Base-by-base conservation (phyloP, 2,888 invertebrate genomes). In the Silvanus unidentatus region DNA sequence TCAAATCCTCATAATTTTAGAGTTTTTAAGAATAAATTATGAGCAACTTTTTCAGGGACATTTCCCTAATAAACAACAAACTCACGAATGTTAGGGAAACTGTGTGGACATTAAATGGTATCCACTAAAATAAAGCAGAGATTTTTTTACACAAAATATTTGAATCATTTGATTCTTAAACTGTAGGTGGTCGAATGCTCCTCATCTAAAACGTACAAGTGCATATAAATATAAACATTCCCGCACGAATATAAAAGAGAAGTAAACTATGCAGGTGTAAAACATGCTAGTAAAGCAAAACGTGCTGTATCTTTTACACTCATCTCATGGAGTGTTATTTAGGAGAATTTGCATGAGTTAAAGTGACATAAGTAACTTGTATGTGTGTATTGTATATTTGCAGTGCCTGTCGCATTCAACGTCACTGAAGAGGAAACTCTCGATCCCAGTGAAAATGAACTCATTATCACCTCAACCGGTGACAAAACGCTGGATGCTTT, bases 401-500 rank as follows among this genome's bases (percentile, higher is more conserved):
- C 59, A 72, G 71, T 64, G 51, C 65, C 71, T 14, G 64, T 68
- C 48, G 64, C 66, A 49, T 68, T 72, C 57, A 79, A 79, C 65
- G 65, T 73, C 48, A 77, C 77, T 38, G 75, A 75, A 55, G 77
- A 77, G 57, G 71, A 71, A 40, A 68, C 69, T 50, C 66, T 73
- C 44, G 73, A 73, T 59, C 65, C 70, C 48, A 71, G 71, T 53
- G 74, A 75, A 55, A 75, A 75, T 52, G 76, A 77, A 59, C 69
- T 75, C 47, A 68, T 77, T 50, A 71, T 76, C 59, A 76, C 74
- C 63, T 74, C 77, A 44, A 73, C 73, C 53, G 73, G 74, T 55
- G 77, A 78, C 63, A 74, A 74, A 53, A 64, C 67, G 40, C 65
- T 69, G 63, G 73, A 74, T 52, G 72, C 76, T 53, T 77, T 77